Evolutionary conservation across 2,888 invertebrate species (phyloP), one percentile per base, ranked within the genome.

Genomic region (Drosophila emarginata): DNA sequence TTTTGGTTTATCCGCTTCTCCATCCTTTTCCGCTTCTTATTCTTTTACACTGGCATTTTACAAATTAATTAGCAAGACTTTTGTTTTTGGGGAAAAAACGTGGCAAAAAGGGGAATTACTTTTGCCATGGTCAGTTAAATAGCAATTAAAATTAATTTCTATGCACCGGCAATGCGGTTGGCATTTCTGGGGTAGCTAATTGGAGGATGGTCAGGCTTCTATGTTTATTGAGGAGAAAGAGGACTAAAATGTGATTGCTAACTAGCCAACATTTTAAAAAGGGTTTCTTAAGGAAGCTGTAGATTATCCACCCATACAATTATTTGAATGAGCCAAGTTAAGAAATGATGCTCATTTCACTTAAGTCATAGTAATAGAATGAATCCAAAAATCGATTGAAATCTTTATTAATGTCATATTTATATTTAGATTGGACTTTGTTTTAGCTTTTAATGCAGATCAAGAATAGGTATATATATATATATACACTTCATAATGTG

Each of bases 111-210:
- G 1, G 15, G 39, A 32, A 26, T 40, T 23, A 57, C 37, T 64
- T 58, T 28, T 26, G 54, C 54, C 53, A 77, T 70, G 81, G 75
- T 80, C 82, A 80, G 82, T 82, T 82, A 85, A 85, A 82, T 82
- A 80, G 80, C 85, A 81, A 82, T 82, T 85, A 77, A 82, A 82
- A 85, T 85, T 82, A 80, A 82, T 82, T 82, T 85, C 82, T 80
- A 75, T 80, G 72, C 80, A 81, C 4, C 11, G 11, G 18, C 68
- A 78, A 67, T 84, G 75, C 65, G 81, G 77, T 21, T 54, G 64
- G 64, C 53, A 62, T 36, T 74, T 53, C 69, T 28, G 36, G 50
- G 52, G 61, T 51, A 64, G 69, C 85, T 85, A 82, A 82, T 82
- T 82, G 78, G 77, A 72, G 71, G 76, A 21, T 23, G 21, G 58